A percentile compares a stretch with the other conserved stretches of the same genome.
Conservation (phyloP, 2,113 vertebrate species). For the Microcebus jonahi region DNA sequence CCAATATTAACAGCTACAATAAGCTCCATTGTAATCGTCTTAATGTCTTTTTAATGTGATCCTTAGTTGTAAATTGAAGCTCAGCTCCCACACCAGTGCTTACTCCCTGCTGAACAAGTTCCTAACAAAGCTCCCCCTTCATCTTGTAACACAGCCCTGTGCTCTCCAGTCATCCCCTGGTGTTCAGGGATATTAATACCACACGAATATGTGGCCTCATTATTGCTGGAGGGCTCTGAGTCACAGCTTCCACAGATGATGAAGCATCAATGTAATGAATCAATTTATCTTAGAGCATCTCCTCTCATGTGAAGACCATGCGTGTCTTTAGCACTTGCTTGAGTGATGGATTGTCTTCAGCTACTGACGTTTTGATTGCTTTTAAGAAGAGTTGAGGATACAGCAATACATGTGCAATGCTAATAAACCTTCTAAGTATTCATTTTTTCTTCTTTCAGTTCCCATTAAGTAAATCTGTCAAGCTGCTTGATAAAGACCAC, state of each 20-base stretch:
- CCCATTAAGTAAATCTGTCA: not conserved
- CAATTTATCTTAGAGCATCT: conserved; percentile 35
- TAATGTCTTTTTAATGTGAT: conserved; percentile 62
- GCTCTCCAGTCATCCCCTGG: not conserved
- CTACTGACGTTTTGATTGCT: not conserved
- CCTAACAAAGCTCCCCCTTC: not conserved
- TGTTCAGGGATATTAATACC: not conserved
- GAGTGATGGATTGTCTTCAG: conserved; percentile 1
- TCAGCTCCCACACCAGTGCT: not conserved
- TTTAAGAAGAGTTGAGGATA: not conserved
- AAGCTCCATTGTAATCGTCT: not conserved
- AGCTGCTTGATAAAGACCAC: not conserved
- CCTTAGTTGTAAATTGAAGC: conserved; percentile 41
- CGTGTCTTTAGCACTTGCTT: not conserved
- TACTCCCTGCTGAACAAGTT: not conserved
- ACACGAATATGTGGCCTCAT: not conserved
- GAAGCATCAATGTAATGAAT: not conserved
- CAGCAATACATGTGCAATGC: not conserved
- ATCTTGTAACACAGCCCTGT: not conserved
- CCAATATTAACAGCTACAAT: conserved; percentile 34
- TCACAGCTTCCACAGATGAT: not conserved
- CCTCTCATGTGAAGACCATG: not conserved
- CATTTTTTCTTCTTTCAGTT: conserved; percentile 16
- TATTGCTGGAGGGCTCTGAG: conserved; percentile 1
- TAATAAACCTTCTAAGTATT: not conserved